Base-by-base conservation (phyloP, 2,888 invertebrate species). In the Polydesmus complanatus region DNA sequence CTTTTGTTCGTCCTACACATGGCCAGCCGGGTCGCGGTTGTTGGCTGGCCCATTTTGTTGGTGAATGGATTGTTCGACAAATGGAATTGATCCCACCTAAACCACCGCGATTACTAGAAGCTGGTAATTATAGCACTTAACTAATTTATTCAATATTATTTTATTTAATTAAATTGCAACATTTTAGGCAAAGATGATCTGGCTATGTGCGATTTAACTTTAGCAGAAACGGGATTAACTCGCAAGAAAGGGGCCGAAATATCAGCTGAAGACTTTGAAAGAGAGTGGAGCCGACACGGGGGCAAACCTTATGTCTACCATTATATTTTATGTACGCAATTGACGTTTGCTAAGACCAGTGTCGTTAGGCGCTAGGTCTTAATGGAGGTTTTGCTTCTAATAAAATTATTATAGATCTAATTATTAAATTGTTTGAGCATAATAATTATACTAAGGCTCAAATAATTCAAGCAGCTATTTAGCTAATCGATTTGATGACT, bases 21-120 rank as follows among this genome's bases (percentile, higher is more conserved):
- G 56, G 59, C 37, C 74, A 78, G 5, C 64, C 73, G 57, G 82
- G 82, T 68, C 80, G 86, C 66, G 93, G 95, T 63, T 88, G 91
- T 83, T 97, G 97, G 96, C 96, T 89, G 77, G 95, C 96, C 50
- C 97, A 97, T 78, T 97, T 97, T 77, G 94, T 96, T 78, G 97
- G 97, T 0, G 91, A 93, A 74, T 97, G 92, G 80, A 94, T 97
- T 54, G 94, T 93, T 8, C 77, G 97, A 1, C 97, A 97, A 80
- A 94, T 97, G 92, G 96, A 96, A 74, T 78, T 96, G 67, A 93
- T 94, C 73, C 91, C 93, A 0, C 91, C 92, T 70, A 92, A 92
- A 76, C 81, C 86, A 62, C 86, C 96, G 0, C 86, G 94, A 67
- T 78, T 97, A 58, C 78, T 97, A 66, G 81, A 90, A 56, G 88